These are phyloP conservation scores for Ochotona princeps DNA, from an alignment of 2,113 vertebrate genomes.

Conservation along the genomic window DNA sequence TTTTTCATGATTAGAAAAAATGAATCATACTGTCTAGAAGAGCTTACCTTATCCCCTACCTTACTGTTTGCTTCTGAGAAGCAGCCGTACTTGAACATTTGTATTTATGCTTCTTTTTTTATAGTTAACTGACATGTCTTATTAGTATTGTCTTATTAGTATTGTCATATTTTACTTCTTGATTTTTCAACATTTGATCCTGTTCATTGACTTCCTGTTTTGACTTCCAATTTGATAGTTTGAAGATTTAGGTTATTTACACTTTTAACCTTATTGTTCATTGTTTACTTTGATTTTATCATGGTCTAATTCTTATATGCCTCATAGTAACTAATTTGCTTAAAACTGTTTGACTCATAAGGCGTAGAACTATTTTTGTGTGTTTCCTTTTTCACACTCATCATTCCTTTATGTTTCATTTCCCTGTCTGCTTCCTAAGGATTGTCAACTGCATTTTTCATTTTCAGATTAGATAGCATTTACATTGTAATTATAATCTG, in stretches of 20 bases:
- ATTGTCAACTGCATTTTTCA: not conserved
- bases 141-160: not conserved
- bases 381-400: not conserved
- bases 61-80: not conserved
- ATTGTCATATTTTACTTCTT: not conserved
- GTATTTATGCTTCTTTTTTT: constrained; percentile 9
- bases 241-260: not conserved
- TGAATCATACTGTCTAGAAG: not conserved
- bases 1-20: not conserved
- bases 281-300: not conserved
- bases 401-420: not conserved
- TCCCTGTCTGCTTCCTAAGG: not conserved
- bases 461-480: constrained; percentile 23
- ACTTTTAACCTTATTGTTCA: not conserved
- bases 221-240: not conserved
- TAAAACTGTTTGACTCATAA: not conserved
- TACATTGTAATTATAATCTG: not conserved
- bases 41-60: not conserved
- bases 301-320: not conserved
- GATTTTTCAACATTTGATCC: not conserved
- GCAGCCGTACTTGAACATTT: not conserved
- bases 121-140: not conserved
- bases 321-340: not conserved
- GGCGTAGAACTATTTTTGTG: not conserved
- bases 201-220: not conserved